Evolutionary conservation across 2,113 vertebrate species (phyloP).

Genomic region (Andinoacara biseriatus): DNA sequence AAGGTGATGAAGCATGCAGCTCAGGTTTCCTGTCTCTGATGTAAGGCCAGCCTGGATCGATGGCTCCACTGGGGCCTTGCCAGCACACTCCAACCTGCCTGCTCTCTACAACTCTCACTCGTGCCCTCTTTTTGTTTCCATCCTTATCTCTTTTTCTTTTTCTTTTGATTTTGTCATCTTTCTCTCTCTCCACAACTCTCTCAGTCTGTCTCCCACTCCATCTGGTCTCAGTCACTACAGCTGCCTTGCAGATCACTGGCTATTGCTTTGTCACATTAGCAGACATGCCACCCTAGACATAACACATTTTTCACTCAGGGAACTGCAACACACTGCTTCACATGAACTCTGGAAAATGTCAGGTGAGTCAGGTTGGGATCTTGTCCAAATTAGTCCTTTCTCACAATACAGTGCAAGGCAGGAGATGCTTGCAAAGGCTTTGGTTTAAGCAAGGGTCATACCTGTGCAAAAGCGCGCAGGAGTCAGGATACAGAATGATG

Average conservation of each 20-base stretch:
- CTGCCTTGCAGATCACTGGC: background rate
- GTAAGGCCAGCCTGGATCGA: slow-evolving; percentile 80
- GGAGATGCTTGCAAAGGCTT: background rate
- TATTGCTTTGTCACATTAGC: background rate
- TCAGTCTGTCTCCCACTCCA: slow-evolving; percentile 14
- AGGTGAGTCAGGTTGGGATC: background rate
- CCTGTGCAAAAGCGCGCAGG: background rate
- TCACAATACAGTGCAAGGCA: background rate
- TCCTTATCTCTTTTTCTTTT: slow-evolving; percentile 57
- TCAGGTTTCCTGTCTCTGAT: slow-evolving; percentile 82
- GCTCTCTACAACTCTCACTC: slow-evolving; percentile 60
- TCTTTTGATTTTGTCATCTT: slow-evolving; percentile 47
- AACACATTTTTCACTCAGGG: background rate
- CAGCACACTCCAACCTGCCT: slow-evolving; percentile 73
- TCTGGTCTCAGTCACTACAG: slow-evolving; percentile 25
- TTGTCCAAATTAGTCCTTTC: background rate
- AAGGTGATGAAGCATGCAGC: slow-evolving; percentile 78
- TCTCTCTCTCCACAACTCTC: slow-evolving; percentile 38
- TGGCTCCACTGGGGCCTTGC: slow-evolving; percentile 76
- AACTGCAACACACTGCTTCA: background rate
- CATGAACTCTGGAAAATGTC: background rate
- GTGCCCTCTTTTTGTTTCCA: slow-evolving; percentile 60
- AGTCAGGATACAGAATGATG: background rate
- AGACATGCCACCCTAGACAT: background rate
- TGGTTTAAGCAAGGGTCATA: background rate